Percentiles rank a stretch among this genome's conserved stretches.
phyloP scores from a whole-genome alignment of 1,140 invertebrate species.

The Neotoxoptera formosana region DNA sequence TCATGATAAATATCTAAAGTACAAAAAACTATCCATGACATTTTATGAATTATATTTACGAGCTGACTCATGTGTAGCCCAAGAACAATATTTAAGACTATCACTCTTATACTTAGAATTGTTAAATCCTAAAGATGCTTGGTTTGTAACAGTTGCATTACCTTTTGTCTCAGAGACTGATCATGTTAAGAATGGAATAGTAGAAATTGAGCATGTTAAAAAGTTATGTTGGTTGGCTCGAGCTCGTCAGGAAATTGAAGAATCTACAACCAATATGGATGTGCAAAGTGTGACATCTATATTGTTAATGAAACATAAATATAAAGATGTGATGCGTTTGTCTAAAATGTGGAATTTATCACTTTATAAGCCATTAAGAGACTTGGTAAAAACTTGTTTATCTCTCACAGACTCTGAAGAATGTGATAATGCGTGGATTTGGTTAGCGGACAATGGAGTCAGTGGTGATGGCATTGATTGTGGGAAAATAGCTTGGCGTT shows the following conservation, averaged over 20 bases:
- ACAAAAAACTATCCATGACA: constrained; percentile 49
- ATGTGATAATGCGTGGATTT: constrained; percentile 45
- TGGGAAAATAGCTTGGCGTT: constrained; percentile 53
- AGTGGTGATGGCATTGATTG: constrained; percentile 32
- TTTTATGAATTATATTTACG: constrained; percentile 55
- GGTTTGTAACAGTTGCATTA: constrained; percentile 43
- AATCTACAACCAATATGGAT: constrained; percentile 30
- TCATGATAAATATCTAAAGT: constrained; percentile 42
- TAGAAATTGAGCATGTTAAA: constrained; percentile 32
- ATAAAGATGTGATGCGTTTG: constrained; percentile 46
- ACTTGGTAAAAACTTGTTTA: constrained; percentile 49
- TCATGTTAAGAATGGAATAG: not conserved
- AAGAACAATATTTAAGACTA: constrained; percentile 52
- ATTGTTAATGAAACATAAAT: constrained; percentile 53
- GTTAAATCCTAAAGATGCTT: constrained; percentile 33
- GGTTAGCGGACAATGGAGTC: constrained; percentile 46
- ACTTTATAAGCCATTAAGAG: constrained; percentile 37
- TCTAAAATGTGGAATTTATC: constrained; percentile 52
- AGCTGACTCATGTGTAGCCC: constrained; percentile 4
- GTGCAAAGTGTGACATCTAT: constrained; percentile 20
- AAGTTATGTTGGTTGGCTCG: constrained; percentile 51
- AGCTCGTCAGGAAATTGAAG: constrained; percentile 47
- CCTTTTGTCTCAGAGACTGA: constrained; percentile 16
- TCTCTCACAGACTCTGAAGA: constrained; percentile 6
- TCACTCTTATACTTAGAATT: constrained; percentile 46